Conservation (phyloP, 2,797 vertebrate genomes). For the Microctenopoma steveboyesi region DNA sequence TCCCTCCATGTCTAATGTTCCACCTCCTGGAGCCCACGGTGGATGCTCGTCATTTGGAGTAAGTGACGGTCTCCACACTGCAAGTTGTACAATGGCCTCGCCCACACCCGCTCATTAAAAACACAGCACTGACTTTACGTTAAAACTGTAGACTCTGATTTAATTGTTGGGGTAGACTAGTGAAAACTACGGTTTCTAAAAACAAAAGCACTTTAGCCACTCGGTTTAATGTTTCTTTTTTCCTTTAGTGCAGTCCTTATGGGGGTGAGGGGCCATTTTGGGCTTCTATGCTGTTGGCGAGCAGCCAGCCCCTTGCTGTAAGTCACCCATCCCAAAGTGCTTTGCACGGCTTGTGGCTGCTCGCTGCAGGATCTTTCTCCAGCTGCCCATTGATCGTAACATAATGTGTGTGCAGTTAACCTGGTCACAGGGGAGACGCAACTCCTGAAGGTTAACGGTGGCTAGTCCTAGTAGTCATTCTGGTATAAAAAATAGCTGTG, state of each 20-base stretch:
- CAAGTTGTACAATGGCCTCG: background rate
- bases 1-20: constrained; percentile 89
- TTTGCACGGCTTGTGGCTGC: constrained; percentile 85
- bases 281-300: constrained; percentile 80
- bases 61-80: constrained; percentile 66
- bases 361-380: constrained; percentile 60
- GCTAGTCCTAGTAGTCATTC: constrained; percentile 1
- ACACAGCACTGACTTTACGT: background rate
- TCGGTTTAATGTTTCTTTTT: constrained; percentile 71
- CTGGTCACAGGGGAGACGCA: background rate
- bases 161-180: constrained; percentile 16
- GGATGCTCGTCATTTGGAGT: constrained; percentile 94
- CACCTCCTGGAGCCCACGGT: constrained; percentile 88
- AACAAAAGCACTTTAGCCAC: constrained; percentile 24
- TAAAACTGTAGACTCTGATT: background rate
- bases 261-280: constrained; percentile 82
- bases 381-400: constrained; percentile 29
- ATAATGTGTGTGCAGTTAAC: constrained; percentile 24
- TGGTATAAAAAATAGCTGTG: background rate
- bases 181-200: background rate
- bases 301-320: constrained; percentile 82
- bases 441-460: background rate
- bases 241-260: constrained; percentile 83
- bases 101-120: background rate
- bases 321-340: constrained; percentile 80